Base-by-base conservation (phyloP, 2,888 invertebrate species). In the Sarcophaga caerulescens region DNA sequence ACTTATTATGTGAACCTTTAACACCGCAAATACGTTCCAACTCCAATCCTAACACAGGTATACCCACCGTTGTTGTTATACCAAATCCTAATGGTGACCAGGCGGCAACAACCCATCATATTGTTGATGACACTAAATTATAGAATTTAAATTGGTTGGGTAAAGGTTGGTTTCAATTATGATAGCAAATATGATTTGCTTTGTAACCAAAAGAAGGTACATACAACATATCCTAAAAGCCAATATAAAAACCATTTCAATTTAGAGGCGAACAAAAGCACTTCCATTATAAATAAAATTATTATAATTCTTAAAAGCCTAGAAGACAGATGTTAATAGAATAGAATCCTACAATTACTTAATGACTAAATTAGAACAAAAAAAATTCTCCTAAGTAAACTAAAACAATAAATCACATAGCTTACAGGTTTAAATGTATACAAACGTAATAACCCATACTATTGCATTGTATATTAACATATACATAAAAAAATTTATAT, bases 91-190 rank as follows among this genome's bases (percentile, higher is more conserved):
- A 90, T 83, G 89, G 89, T 77, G 87, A 82, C 85, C 90, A 90
- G 78, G 89, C 90, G 78, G 89, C 89, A 78, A 87, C 88, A 70
- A 81, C 73, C 77, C 90, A 91, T 85, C 89, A 89, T 79, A 88
- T 88, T 66, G 89, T 92, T 81, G 92, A 92, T 88, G 93, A 93
- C 88, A 93, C 93, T 47, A 91, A 92, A 88, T 91, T 93, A 89
- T 93, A 91, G 90, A 89, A 88, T 78, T 81, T 76, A 66, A 84
- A 84, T 85, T 88, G 88, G 85, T 65, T 88, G 81, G 87, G 88
- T 19, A 88, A 85, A 73, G 87, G 87, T 65, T 88, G 88, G 88
- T 88, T 88, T 85, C 88, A 89, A 44, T 88, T 88, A 84, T 89
- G 88, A 87, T 86, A 71, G 25, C 65, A n/a, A 47, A 62, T 17